Base-by-base conservation (phyloP, 2,888 invertebrate species). In the Drosophila barbarae region DNA sequence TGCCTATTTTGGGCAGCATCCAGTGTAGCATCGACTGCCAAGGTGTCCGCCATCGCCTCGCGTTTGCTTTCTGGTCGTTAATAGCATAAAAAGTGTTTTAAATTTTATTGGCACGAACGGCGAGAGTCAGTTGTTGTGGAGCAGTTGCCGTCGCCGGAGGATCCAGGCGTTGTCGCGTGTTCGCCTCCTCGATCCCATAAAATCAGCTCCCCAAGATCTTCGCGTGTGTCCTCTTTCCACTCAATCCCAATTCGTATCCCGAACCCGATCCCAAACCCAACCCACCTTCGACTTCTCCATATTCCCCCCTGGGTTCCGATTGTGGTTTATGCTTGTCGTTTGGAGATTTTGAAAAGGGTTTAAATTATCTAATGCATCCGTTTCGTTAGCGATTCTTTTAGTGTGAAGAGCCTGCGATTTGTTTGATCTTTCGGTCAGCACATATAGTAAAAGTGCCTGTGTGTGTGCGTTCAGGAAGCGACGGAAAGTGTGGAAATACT, bases 31-130 rank as follows among this genome's bases (percentile, higher is more conserved):
- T 57, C 73, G 60, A 68, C 75, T 72, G 78, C 65, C 77, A 77
- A 75, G 76, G 72, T 83, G 78, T 61, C 53, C 53, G 61, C 53
- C 38, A 51, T 47, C 58, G 66, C 70, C 39, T 50, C 55, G 58
- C 56, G 71, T 68, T 77, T 61, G 74, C 78, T 64, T 83, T 76
- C 79, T 72, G 74, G 69, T 82, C 74, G 80, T 79, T 79, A 84
- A 79, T 79, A 78, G 84, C 84, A 71, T 74, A 82, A 79, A 79
- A 84, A 79, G 84, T 79, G 79, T 82, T 79, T 79, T 79, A 79
- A 79, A 84, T 79, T 79, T 79, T 79, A 79, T 79, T 84, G 76
- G 79, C 79, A 79, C 79, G 84, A 79, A 84, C 72, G 66, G 71
- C 73, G 39, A 44, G 42, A 59, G 55, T 84, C 72, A 84, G 79